Evolutionary conservation across 2,888 invertebrate species (phyloP).

Genomic region (Cataglyphis altisquamis): DNA sequence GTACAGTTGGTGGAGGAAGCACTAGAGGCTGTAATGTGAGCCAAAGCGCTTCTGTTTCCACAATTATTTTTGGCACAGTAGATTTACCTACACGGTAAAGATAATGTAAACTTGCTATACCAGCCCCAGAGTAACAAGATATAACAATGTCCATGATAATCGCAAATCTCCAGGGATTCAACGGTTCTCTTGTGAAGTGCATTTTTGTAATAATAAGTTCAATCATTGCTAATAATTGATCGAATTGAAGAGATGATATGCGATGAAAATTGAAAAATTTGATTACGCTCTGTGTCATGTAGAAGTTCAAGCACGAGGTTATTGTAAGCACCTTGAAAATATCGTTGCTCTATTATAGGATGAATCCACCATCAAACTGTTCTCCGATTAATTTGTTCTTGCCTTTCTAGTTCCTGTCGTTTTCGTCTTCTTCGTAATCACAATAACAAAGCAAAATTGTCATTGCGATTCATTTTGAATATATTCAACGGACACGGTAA

Average conservation of each 20-base stretch:
- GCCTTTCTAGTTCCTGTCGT: not conserved
- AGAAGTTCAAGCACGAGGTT: slow-evolving; percentile 6
- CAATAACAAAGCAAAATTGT: slow-evolving; percentile 1
- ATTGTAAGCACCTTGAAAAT: not conserved
- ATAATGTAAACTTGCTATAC: not conserved
- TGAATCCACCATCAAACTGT: slow-evolving; percentile 4
- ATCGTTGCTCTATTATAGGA: not conserved
- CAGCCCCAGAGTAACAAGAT: not conserved
- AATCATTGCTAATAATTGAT: slow-evolving; percentile 9
- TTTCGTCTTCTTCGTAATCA: not conserved
- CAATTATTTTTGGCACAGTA: slow-evolving; percentile 16
- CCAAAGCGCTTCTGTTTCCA: slow-evolving; percentile 1
- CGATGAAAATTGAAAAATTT: slow-evolving; percentile 2
- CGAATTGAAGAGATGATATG: slow-evolving; percentile 5
- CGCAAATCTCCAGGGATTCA: not conserved
- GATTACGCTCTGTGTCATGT: not conserved
- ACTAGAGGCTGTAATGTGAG: not conserved
- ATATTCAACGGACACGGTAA: too few species aligned
- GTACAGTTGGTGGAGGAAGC: slow-evolving; percentile 8
- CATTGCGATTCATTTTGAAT: slow-evolving; percentile 1
- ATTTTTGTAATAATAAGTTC: slow-evolving; percentile 15
- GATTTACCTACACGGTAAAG: slow-evolving; percentile 10
- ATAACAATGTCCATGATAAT: slow-evolving; percentile 14
- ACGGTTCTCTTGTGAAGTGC: not conserved
- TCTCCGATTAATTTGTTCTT: not conserved